Evolutionary conservation across 92 coral and sea anemone species (phyloP), one percentile per base, ranked within the genome.

Genomic region (Parazoanthus darwini): DNA sequence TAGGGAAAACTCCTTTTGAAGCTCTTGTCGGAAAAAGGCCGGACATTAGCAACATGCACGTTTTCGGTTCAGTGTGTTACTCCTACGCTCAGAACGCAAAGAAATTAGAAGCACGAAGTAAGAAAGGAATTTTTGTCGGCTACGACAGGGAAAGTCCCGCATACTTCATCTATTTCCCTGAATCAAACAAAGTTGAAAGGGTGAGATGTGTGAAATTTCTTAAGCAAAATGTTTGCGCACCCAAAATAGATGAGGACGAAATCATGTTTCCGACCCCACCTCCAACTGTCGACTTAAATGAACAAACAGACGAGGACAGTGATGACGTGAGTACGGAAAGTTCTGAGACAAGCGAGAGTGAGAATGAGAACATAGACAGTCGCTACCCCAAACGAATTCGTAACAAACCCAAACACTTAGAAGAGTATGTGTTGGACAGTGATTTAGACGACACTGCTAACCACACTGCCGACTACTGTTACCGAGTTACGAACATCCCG

Each of bases 21-120:
- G 89, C 92, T 58, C 88, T 44, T 90, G 86, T 81, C 46, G 83
- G 87, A 33, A 89, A 89, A 72, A 50, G 88, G 46, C 89, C 86
- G 74, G 80, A 89, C 74, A 18, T 89, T 39, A 79, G 92, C 66
- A 66, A 89, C 43, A 89, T 89, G 86, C 89, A 89, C 88, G 81
- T 79, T 73, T 89, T 89, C 71, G 80, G 92, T 42, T 85, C 89
- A 35, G 77, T 85, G 23, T 89, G 89, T 78, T 85, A 75, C 58
- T 89, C 89, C 42, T 89, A 82, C 80, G 80, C 85, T 38, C 92
- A 89, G 63, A 89, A 89, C 37, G 91, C n/a, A n/a, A n/a, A n/a
- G n/a, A n/a, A n/a, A n/a, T 46, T 85, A 85, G 91, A 74, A 14
- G 85, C 85, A 80, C 89, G 81, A 66, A 76, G 89, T 74, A 84